phyloP scores from a whole-genome alignment of 2,888 invertebrate genomes.

The Oxytorus armatus region DNA sequence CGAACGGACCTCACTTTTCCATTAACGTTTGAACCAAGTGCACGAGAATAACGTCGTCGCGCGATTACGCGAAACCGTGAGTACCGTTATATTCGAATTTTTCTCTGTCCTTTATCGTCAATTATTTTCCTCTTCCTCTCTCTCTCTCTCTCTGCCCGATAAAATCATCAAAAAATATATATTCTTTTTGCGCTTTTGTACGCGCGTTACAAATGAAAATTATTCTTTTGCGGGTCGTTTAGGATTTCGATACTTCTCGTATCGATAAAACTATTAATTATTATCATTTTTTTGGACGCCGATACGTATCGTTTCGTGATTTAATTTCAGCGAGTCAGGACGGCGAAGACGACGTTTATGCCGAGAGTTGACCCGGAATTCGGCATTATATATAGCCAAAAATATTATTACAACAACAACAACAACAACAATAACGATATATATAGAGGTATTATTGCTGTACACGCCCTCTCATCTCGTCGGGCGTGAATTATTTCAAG shows the following conservation, averaged over 20 bases:
- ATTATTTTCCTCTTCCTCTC: background rate
- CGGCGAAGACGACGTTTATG: background rate
- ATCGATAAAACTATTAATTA: background rate
- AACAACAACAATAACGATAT: too few species aligned
- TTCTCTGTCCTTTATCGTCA: background rate
- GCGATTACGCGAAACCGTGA: slow-evolving; percentile 27
- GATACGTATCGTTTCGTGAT: background rate
- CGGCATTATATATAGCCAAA: slow-evolving; percentile 37
- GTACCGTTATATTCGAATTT: slow-evolving; percentile 36
- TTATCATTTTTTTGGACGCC: too few species aligned
- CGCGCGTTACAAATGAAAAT: too few species aligned
- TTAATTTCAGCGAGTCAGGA: slow-evolving; percentile 9
- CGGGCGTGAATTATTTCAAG: slow-evolving; percentile 78
- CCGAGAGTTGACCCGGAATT: slow-evolving; percentile 41
- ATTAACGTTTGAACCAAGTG: slow-evolving; percentile 63
- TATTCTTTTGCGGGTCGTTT: too few species aligned
- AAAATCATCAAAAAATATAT: too few species aligned
- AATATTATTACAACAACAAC: slow-evolving; percentile 53
- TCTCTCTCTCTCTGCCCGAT: background rate
- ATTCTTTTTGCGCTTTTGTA: background rate
- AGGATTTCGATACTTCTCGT: too few species aligned
- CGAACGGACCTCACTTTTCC: slow-evolving; percentile 59
- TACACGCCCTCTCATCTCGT: slow-evolving; percentile 11
- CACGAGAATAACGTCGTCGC: slow-evolving; percentile 41
- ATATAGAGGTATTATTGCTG: slow-evolving; percentile 39